Base-by-base conservation (phyloP, 2,888 invertebrate species). In the Dryobotodes eremita region DNA sequence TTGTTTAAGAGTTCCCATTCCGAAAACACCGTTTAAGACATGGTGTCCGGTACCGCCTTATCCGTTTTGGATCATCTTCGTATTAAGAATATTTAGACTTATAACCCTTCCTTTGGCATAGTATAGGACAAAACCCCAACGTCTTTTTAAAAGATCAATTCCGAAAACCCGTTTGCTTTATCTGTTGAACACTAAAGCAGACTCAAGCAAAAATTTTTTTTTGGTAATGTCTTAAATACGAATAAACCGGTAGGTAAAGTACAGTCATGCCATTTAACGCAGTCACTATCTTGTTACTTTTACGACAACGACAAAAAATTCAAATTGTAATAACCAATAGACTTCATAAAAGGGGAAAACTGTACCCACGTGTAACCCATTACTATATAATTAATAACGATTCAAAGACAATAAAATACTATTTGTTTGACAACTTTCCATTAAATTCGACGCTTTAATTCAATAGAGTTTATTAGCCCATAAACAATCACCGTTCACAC, bases 401-500 rank as follows among this genome's bases (percentile, higher is more conserved):
- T 26, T 48, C 17, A 8, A 0, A 61, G 68, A 46, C n/a, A 64
- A 64, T 15, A 36, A 62, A 53, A 55, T 42, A 72, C 50, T 59
- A 55, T 69, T 55, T 65, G 71, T 71, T 61, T 66, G 48, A 55
- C 59, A 53, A 71, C 57, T 69, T 61, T 69, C 13, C 59, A 86
- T 71, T 57, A 55, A 79, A 70, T 36, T 66, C 26, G 48, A 55
- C 72, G 55, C 73, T 80, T 80, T 75, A 79, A 83, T 83, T 85
- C 69, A 82, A 87, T 87, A n/a, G n/a, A 77, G 55, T 77, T 82
- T 80, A 87, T 81, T 76, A 83, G 71, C 72, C 75, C 72, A 85
- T 84, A 79, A 87, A 80, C 82, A 84, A 87, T 79, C 76, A 80
- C 31, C 82, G 76, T 85, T 87, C 85, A 87, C 88, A 89, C 86